Evolutionary conservation across 1,140 invertebrate genomes (phyloP), one percentile per base, ranked within the genome.

Genomic region (Drosophila cardini): DNA sequence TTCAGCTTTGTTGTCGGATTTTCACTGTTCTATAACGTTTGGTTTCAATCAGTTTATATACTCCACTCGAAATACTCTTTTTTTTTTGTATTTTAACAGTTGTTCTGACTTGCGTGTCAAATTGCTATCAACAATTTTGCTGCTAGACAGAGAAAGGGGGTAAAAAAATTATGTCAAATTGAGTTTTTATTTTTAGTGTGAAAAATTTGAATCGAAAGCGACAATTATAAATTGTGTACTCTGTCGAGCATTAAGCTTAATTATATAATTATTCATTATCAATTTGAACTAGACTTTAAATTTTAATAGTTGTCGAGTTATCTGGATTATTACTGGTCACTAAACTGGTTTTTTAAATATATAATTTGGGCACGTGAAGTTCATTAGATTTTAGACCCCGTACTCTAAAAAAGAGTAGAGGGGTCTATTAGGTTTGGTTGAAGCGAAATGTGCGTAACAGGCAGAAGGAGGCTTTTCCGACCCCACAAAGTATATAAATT

Each of bases 151-250:
- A 18, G 48, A 34, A n/a, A 8, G 40, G 18, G 21, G 9, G 13
- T 2, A 34, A 9, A 15, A 15, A 68, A 77, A 76, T 50, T 60
- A 67, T 38, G 63, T 36, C 6, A 45, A 64, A 78, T 69, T 69
- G 15, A 65, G 60, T 84, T 80, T 84, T 84, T 76, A 61, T 43
- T 42, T 52, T 3, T 63, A 65, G 82, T 81, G 78, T 81, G 78
- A 85, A 63, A 26, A 85, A 71, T 78, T 56, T 63, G 45, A 40
- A 15, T 26, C 46, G 11, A 18, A 9, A n/a, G 5, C 5, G 2
- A 30, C 11, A 55, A 62, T 32, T 50, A 36, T 34, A n/a, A 68
- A 42, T 60, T 56, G 21, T 60, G 21, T 16, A 11, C 16, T 53
- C n/a, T 13, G 15, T 30, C 26, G 15, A 43, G 26, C 13, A 10